A percentile compares a stretch with the other conserved stretches of the same genome.
Conservation (phyloP, 2,888 invertebrate genomes). For the Eristalis tenax region DNA sequence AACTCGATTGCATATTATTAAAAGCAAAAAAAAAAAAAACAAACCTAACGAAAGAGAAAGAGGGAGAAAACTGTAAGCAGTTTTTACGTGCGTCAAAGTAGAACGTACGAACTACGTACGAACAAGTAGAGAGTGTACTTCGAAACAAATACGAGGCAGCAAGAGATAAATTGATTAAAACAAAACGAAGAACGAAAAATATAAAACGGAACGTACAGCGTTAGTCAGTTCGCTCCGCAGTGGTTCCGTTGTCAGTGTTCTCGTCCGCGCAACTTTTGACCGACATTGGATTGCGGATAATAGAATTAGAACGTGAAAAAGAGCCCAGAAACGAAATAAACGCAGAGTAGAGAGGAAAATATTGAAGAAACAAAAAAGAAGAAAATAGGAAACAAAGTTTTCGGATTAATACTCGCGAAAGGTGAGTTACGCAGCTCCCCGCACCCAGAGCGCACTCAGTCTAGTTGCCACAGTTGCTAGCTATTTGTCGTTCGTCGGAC, state of each 20-base stretch:
- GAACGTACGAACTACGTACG: background rate
- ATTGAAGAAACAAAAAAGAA: background rate
- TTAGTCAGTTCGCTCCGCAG: constrained; percentile 53
- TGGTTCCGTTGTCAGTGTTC: constrained; percentile 51
- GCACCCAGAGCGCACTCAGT: background rate
- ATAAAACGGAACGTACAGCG: background rate
- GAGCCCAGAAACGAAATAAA: background rate
- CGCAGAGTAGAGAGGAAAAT: background rate
- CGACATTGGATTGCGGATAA: constrained; percentile 52
- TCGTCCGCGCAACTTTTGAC: constrained; percentile 44
- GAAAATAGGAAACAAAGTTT: constrained; percentile 26
- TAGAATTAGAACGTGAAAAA: constrained; percentile 44
- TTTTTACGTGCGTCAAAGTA: constrained; percentile 2
- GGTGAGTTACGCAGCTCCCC: constrained; percentile 53
- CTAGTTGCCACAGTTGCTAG: background rate
- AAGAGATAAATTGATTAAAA: constrained; percentile 65
- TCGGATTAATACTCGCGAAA: constrained; percentile 44
- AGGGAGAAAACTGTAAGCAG: constrained; percentile 24
- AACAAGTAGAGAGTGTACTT: constrained; percentile 7
- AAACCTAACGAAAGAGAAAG: too few relatives aligned
- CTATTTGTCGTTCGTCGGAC: background rate
- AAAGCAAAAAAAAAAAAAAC: background rate
- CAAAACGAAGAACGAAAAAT: constrained; percentile 36
- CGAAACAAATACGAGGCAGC: constrained; percentile 31
- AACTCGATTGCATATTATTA: constrained; percentile 45